Evolutionary conservation across 2,888 invertebrate species (phyloP).

Genomic region (Selenia dentaria): DNA sequence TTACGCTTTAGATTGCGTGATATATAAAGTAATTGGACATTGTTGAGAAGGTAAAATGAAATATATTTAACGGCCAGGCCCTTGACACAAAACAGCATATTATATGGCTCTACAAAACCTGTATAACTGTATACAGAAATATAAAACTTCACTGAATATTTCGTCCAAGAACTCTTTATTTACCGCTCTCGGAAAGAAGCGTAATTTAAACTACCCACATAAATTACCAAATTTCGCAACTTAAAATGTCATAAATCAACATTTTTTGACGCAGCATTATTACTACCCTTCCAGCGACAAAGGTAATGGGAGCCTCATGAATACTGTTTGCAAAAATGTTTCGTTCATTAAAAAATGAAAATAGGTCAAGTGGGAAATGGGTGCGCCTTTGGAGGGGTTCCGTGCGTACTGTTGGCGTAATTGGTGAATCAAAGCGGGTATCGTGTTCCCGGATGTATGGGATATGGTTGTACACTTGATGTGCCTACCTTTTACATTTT

Average conservation of each 20-base stretch:
- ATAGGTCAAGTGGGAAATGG: constrained; percentile 33
- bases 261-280: constrained; percentile 52
- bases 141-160: no score
- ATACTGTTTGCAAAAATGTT: constrained; percentile 37
- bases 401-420: constrained; percentile 21
- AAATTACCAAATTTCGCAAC: constrained; percentile 33
- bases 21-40: no score
- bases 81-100: no score
- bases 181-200: background rate
- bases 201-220: background rate
- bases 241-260: constrained; percentile 52
- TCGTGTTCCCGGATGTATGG: constrained; percentile 5
- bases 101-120: no score
- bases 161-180: no score
- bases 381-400: constrained; percentile 18
- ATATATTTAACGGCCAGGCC: no score
- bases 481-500: constrained; percentile 3
- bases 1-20: no score
- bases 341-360: constrained; percentile 33
- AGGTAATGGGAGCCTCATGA: constrained; percentile 31
- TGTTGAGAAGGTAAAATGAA: no score
- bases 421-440: constrained; percentile 29
- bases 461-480: constrained; percentile 1
- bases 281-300: constrained; percentile 47
- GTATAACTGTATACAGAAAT: no score